Conservation (phyloP, 2,797 vertebrate genomes). For the Acrossocheilus fasciatus region DNA sequence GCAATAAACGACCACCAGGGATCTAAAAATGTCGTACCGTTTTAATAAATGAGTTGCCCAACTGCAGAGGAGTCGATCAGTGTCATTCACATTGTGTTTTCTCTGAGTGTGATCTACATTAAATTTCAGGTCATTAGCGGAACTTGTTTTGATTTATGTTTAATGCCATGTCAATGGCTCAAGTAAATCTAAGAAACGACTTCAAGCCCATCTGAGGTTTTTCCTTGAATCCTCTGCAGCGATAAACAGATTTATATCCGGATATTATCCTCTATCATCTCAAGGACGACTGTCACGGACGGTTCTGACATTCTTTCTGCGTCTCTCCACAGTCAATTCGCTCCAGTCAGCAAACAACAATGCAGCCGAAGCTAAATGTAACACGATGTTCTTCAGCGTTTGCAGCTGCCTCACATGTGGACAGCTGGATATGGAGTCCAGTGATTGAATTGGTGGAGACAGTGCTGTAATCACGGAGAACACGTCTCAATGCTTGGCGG, state of each 20-base stretch:
- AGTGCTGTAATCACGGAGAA: slow-evolving; percentile 57
- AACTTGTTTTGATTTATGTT: slow-evolving; percentile 41
- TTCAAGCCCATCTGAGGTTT: background rate
- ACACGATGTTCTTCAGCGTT: slow-evolving; percentile 25
- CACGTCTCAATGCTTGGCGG: slow-evolving; percentile 42
- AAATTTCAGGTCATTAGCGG: slow-evolving; percentile 8
- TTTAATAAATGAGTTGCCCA: slow-evolving; percentile 57
- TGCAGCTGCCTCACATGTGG: slow-evolving; percentile 31
- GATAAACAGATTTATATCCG: slow-evolving; percentile 4
- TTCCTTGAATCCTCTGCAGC: slow-evolving; percentile 13
- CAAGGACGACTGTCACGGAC: slow-evolving; percentile 6
- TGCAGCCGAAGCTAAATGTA: slow-evolving; percentile 32
- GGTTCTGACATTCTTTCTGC: background rate
- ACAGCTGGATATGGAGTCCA: slow-evolving; percentile 52
- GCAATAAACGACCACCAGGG: slow-evolving; percentile 70
- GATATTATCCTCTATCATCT: slow-evolving; percentile 38
- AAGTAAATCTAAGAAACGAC: slow-evolving; percentile 18
- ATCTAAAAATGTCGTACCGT: slow-evolving; percentile 71
- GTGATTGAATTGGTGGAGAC: slow-evolving; percentile 61
- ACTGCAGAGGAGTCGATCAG: slow-evolving; percentile 27
- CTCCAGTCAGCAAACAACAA: slow-evolving; percentile 19
- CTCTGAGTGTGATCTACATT: slow-evolving; percentile 24
- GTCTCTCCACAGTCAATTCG: background rate
- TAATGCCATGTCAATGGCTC: background rate
- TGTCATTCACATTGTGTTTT: slow-evolving; percentile 23